A percentile compares a stretch with the other conserved stretches of the same genome.
Evolutionary conservation across 1,140 invertebrate species (phyloP).

Genomic region (Atta texana): DNA sequence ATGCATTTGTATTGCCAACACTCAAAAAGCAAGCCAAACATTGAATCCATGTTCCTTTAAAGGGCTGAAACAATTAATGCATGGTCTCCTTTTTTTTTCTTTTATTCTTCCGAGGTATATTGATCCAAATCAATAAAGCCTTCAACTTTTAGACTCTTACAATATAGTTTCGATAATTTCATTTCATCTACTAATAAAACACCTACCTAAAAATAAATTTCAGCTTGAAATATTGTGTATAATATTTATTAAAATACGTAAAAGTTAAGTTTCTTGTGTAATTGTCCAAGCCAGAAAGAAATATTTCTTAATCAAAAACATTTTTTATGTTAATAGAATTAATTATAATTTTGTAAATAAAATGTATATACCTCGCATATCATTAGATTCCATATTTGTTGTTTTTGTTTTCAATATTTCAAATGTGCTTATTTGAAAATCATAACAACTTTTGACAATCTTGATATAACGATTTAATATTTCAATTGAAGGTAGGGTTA

Average conservation of each 20-base stretch:
- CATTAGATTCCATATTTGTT: neutral
- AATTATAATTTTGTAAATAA: neutral
- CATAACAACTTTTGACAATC: neutral
- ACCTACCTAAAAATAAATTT: neutral
- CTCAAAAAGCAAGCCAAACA: neutral
- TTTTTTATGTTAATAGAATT: neutral
- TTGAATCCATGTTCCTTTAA: slow-evolving; percentile 29
- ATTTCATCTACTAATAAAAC: slow-evolving; percentile 26
- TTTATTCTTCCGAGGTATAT: slow-evolving; percentile 23
- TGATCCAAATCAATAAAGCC: slow-evolving; percentile 20
- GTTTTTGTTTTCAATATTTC: slow-evolving; percentile 22
- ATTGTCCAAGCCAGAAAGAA: neutral
- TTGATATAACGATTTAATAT: slow-evolving; percentile 4
- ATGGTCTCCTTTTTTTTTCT: neutral
- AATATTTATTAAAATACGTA: neutral
- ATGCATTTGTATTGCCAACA: neutral
- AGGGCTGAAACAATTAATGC: neutral
- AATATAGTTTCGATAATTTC: slow-evolving; percentile 36
- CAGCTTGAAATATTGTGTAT: neutral
- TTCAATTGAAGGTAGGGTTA: slow-evolving; percentile 5
- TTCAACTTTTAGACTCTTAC: neutral
- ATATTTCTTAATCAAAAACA: neutral
- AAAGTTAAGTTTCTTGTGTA: neutral
- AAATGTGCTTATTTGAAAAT: slow-evolving; percentile 16
- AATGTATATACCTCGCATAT: slow-evolving; percentile 19